A percentile compares a stretch with the other conserved stretches of the same genome.
Conservation (phyloP, 2,797 vertebrate species). For the Pseudomugil tenellus region DNA sequence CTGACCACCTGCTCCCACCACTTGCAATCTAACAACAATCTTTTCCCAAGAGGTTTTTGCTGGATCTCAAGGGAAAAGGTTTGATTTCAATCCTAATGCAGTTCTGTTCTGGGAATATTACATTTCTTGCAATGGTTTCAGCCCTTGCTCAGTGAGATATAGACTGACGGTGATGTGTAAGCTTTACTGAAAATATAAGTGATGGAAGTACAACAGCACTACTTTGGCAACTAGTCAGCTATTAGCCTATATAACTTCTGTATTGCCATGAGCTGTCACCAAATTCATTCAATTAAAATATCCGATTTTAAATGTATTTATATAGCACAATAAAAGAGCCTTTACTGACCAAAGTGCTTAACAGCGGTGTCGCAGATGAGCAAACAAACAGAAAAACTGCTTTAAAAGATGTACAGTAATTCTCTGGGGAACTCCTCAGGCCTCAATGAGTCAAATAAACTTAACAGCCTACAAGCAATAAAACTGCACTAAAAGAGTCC, state of each 20-base stretch:
- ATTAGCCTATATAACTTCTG: neutral
- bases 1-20: neutral
- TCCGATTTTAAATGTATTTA: too few species aligned
- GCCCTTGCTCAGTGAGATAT: neutral
- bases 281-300: neutral
- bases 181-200: neutral
- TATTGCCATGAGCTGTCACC: neutral
- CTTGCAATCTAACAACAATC: neutral
- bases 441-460: neutral
- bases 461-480: neutral
- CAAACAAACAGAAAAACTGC: neutral
- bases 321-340: too few species aligned
- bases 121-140: neutral
- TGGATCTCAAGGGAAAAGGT: neutral
- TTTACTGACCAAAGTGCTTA: too few species aligned
- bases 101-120: neutral
- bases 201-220: neutral
- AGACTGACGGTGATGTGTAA: neutral
- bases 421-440: neutral
- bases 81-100: neutral
- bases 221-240: neutral
- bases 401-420: neutral
- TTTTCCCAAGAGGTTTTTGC: neutral
- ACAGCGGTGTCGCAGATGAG: too few species aligned
- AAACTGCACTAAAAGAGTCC: neutral